These are phyloP conservation scores for Salminus brasiliensis DNA, from an alignment of 2,113 vertebrate species.

Conservation along the genomic window DNA sequence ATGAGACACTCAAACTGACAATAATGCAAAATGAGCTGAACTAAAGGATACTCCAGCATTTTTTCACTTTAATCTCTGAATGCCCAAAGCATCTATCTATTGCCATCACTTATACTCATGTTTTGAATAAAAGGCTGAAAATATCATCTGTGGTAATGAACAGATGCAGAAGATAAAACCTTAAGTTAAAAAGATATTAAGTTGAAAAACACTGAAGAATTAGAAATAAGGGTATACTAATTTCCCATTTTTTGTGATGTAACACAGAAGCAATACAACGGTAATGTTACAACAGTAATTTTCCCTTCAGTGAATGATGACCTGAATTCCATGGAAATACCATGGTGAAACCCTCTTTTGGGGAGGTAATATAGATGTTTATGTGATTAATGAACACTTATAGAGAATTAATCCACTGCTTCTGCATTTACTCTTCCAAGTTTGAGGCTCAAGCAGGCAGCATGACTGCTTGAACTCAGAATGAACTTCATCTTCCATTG, in stretches of 20 bases:
- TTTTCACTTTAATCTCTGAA: too few species aligned
- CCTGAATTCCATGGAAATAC: not conserved
- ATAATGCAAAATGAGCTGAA: too few species aligned
- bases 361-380: not conserved
- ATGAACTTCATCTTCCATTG: slow-evolving; percentile 20
- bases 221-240: too few species aligned
- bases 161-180: too few species aligned
- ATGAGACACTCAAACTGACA: too few species aligned
- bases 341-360: not conserved
- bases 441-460: not conserved
- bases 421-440: not conserved
- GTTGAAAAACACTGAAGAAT: too few species aligned
- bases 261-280: not conserved
- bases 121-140: too few species aligned
- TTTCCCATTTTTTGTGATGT: not conserved
- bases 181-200: too few species aligned
- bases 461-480: not conserved
- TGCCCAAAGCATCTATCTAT: too few species aligned
- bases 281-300: not conserved
- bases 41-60: too few species aligned
- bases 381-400: not conserved
- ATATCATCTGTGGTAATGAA: too few species aligned
- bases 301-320: not conserved
- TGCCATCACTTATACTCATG: too few species aligned
- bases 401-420: not conserved